Conservation (phyloP, 2,113 vertebrate species). For the Prietella phreatophila region DNA sequence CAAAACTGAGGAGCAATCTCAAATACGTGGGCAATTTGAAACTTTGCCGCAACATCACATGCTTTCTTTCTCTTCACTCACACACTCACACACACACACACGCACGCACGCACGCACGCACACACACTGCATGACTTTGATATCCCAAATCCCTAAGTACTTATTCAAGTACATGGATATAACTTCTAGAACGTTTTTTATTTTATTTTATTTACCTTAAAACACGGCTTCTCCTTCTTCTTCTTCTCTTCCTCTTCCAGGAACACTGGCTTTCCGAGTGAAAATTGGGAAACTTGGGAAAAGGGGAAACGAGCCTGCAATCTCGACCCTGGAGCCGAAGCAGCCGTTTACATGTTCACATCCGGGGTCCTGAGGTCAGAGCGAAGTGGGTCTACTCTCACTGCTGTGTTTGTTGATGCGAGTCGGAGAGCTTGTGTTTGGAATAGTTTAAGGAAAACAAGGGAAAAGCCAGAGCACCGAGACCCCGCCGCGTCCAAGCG, state of each 20-base stretch:
- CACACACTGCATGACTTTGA: not conserved
- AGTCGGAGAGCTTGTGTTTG: not conserved
- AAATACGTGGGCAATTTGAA: not conserved
- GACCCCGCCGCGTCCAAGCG: conserved; percentile 58
- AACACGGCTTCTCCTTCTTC: conserved; percentile 63
- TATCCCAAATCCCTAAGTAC: not conserved
- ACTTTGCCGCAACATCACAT: not conserved
- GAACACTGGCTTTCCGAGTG: conserved; percentile 59
- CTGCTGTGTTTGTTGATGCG: not conserved
- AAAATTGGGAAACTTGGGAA: conserved; percentile 47
- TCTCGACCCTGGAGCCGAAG: conserved; percentile 9
- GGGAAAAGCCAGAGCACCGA: conserved; percentile 49
- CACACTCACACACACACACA: not conserved
- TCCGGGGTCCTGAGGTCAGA: not conserved
- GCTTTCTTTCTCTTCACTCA: not conserved
- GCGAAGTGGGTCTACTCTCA: not conserved
- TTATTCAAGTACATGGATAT: not conserved
- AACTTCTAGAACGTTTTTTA: not conserved
- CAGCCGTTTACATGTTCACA: conserved; percentile 22
- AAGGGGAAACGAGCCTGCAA: not conserved
- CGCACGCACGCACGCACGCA: too few relatives aligned
- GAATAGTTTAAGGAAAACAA: conserved; percentile 21
- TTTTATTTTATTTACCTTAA: conserved; percentile 54
- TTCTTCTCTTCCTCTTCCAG: conserved; percentile 58
- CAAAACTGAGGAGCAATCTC: not conserved